Evolutionary conservation across 2,888 invertebrate genomes (phyloP).

Genomic region (Germaria angustata): DNA sequence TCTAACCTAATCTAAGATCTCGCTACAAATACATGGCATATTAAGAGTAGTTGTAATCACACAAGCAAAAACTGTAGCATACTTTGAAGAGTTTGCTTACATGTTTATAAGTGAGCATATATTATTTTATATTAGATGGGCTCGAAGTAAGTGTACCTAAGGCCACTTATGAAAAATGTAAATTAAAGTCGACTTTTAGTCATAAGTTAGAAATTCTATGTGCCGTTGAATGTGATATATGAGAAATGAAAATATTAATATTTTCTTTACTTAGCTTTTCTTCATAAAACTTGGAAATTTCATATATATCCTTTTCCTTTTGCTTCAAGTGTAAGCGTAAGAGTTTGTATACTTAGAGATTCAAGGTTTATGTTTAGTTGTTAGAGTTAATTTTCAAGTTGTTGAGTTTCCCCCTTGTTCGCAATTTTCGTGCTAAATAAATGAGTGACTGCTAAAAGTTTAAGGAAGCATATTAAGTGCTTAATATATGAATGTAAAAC

Average conservation of each 20-base stretch:
- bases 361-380: constrained; percentile 36
- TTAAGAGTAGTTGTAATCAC: too few species aligned
- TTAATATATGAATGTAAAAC: neutral
- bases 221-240: neutral
- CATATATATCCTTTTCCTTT: neutral
- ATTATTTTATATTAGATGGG: constrained; percentile 66
- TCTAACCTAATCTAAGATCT: too few species aligned
- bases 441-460: constrained; percentile 28
- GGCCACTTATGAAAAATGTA: constrained; percentile 78
- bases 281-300: constrained; percentile 37
- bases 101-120: constrained; percentile 19
- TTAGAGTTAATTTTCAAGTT: constrained; percentile 55
- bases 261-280: constrained; percentile 26
- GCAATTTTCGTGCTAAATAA: constrained; percentile 20
- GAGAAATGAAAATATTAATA: constrained; percentile 41
- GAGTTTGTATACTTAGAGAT: neutral
- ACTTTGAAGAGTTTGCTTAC: neutral
- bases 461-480: constrained; percentile 45
- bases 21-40: too few species aligned
- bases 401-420: constrained; percentile 37
- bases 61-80: constrained; percentile 34
- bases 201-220: constrained; percentile 42
- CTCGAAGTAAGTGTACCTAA: constrained; percentile 77
- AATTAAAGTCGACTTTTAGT: constrained; percentile 77
- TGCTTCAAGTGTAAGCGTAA: neutral